These are phyloP conservation scores for Lithophane semibrunnea DNA, from an alignment of 2,888 invertebrate species.

Conservation along the genomic window DNA sequence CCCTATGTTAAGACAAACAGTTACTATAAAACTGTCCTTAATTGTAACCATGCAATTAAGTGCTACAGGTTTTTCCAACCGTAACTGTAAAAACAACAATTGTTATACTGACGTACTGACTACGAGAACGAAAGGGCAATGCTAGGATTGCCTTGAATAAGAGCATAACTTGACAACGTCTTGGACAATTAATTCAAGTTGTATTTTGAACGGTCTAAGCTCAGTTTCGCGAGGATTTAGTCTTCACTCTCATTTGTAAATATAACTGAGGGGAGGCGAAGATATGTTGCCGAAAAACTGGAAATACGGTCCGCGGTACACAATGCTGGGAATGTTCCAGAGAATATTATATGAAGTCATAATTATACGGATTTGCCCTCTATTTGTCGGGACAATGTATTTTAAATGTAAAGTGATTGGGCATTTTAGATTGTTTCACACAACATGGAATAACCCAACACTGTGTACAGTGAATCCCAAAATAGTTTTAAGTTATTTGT, in stretches of 20 bases:
- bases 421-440: slow-evolving; percentile 23
- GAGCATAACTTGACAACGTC: neutral
- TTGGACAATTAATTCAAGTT: slow-evolving; percentile 29
- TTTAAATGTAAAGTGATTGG: slow-evolving; percentile 45
- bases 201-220: slow-evolving; percentile 47
- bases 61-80: slow-evolving; percentile 46
- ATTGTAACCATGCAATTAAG: slow-evolving; percentile 54
- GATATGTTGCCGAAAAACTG: slow-evolving; percentile 30
- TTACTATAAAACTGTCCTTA: slow-evolving; percentile 49
- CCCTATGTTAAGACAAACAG: slow-evolving; percentile 18
- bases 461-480: slow-evolving; percentile 54
- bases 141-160: slow-evolving; percentile 1
- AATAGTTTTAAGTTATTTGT: slow-evolving; percentile 58
- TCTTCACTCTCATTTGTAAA: slow-evolving; percentile 59
- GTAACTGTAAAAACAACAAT: slow-evolving; percentile 42
- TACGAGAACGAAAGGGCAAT: neutral
- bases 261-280: slow-evolving; percentile 46
- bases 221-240: slow-evolving; percentile 36
- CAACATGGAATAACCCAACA: slow-evolving; percentile 50
- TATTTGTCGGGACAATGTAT: slow-evolving; percentile 58
- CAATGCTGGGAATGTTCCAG: slow-evolving; percentile 39
- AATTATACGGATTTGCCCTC: slow-evolving; percentile 59
- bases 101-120: slow-evolving; percentile 5
- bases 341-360: slow-evolving; percentile 39
- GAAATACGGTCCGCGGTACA: slow-evolving; percentile 47